Base-by-base conservation (phyloP, 2,113 vertebrate genomes). In the Gymnorhina tibicen region DNA sequence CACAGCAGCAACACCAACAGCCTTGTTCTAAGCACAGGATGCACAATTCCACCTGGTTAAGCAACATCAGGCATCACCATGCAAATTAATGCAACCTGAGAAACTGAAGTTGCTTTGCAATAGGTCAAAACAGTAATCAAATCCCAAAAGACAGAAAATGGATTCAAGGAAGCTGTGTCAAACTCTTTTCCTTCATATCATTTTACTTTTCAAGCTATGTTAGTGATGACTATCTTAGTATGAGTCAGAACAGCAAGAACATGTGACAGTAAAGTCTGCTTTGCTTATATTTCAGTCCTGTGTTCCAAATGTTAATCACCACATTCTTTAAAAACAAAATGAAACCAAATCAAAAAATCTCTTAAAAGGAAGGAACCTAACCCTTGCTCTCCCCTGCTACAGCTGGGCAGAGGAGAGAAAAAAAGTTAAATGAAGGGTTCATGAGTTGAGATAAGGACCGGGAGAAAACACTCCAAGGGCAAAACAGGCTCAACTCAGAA, bases 51-150 rank as follows among this genome's bases (percentile, higher is more conserved):
- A 33, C 20, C 28, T 7, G 10, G 21, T 26, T 35, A 75, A 49
- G 22, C 30, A 72, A 50, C 23, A 64, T 22, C 20, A 49, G 58
- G 19, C 17, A 22, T 33, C 35, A 18, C 39, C 2, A 0, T 11
- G 24, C n/a, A 79, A 44, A 42, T 17, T 22, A 44, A 58, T 35
- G 56, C 21, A 33, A 67, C 24, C 37, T 2, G 7, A 76, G 53
- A 91, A 68, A 27, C 15, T 50, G 16, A 82, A 42, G 23, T 7
- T 72, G 44, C 20, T 89, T 58, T 68, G 35, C 63, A 73, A 76
- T 55, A 37, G 9, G 20, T 4, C n/a, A 8, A 13, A 66, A 53
- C 2, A 4, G 49, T 44, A 53, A 60, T 4, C 5, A 0, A 23
- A 63, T 52, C 50, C 26, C 30, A 37, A 60, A 60, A 37, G 15